Percentiles rank a stretch among this genome's conserved stretches.
Evolutionary conservation across 2,888 invertebrate species (phyloP).

Genomic region (Lucinisca nassula): DNA sequence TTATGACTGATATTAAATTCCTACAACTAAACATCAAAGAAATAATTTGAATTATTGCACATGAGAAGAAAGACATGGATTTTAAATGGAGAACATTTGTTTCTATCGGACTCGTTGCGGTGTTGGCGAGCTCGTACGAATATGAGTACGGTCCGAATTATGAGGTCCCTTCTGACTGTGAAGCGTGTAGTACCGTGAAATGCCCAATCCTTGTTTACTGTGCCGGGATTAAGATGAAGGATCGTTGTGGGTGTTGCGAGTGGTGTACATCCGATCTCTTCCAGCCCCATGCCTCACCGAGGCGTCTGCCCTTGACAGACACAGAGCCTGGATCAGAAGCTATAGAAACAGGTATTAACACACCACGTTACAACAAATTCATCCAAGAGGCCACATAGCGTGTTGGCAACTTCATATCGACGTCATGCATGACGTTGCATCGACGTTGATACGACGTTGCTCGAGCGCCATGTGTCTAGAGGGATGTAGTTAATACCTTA

Average conservation of each 20-base stretch:
- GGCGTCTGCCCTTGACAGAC: not conserved
- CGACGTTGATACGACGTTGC: not conserved
- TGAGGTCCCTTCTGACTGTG: conserved; percentile 55
- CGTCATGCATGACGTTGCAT: not conserved
- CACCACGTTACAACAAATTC: too few species aligned
- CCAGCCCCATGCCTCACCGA: conserved; percentile 68
- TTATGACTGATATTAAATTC: not conserved
- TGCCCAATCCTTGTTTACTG: conserved; percentile 81
- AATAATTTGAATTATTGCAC: not conserved
- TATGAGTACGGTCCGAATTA: conserved; percentile 64
- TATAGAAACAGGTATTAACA: not conserved
- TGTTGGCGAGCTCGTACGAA: not conserved
- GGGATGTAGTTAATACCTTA: not conserved
- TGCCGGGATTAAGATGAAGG: conserved; percentile 78
- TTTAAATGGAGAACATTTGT: not conserved
- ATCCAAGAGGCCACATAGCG: not conserved
- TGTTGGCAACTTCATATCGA: not conserved
- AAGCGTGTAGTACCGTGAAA: conserved; percentile 49
- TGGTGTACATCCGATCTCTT: conserved; percentile 80
- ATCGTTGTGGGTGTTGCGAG: conserved; percentile 82
- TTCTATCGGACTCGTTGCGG: not conserved
- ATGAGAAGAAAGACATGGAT: not conserved
- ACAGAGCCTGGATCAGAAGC: not conserved
- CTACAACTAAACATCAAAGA: not conserved
- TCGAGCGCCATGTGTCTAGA: not conserved